phyloP scores from a whole-genome alignment of 2,113 vertebrate species.

The Centrocercus urophasianus region DNA sequence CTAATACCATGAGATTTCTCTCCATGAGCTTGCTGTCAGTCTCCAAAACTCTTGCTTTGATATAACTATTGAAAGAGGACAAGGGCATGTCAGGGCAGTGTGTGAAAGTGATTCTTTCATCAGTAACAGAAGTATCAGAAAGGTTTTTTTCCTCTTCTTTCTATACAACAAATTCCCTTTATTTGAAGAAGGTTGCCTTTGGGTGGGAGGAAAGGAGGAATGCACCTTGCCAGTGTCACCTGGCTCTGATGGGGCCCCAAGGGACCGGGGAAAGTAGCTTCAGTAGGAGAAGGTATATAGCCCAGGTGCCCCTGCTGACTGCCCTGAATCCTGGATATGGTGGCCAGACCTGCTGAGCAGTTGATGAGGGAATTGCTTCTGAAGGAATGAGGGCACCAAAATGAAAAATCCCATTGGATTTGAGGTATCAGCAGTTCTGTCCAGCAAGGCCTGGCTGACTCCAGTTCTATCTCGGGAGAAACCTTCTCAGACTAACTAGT shows the following conservation, averaged over 20 bases:
- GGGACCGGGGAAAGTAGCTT: neutral
- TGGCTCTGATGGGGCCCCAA: neutral
- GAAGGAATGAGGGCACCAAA: neutral
- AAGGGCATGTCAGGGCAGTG: neutral
- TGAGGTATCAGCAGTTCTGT: neutral
- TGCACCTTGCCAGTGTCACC: neutral
- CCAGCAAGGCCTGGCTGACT: neutral
- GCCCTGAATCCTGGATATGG: neutral
- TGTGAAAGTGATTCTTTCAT: neutral
- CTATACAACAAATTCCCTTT: neutral
- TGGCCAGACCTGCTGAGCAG: neutral
- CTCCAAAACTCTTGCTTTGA: neutral
- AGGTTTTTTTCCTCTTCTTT: neutral
- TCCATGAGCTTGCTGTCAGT: neutral
- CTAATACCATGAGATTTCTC: neutral
- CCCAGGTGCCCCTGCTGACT: neutral
- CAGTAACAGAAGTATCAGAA: neutral
- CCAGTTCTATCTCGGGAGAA: neutral
- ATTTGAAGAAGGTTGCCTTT: neutral
- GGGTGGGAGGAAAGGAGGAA: neutral
- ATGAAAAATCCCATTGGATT: neutral
- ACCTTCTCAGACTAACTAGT: neutral
- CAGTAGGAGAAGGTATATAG: neutral
- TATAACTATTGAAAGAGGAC: neutral
- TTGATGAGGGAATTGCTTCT: neutral